Base-by-base conservation (phyloP, 1,140 invertebrate genomes). In the Colletes latitarsis region DNA sequence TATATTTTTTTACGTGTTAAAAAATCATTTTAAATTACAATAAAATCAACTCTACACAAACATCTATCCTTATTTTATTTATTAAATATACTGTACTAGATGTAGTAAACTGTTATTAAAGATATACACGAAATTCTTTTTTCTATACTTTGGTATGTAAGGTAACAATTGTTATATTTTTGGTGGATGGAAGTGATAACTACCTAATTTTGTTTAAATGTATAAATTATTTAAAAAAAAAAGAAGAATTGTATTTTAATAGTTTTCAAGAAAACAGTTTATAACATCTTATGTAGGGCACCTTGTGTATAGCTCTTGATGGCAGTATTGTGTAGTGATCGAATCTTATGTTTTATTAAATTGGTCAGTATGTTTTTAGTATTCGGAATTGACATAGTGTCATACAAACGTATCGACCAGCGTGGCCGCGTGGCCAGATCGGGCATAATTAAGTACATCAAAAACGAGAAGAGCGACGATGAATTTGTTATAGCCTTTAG, bases 1-100 rank as follows among this genome's bases (percentile, higher is more conserved):
- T 6, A 63, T 80, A 81, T 81, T 77, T 76, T 81, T 81, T 66
- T 77, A 81, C 75, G 41, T 79, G 77, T 79, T 79, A 79, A 64
- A 79, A 55, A 73, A 62, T 66, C 19, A 30, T 14, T 79, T 66
- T 73, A 64, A 64, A 66, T 21, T 55, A 39, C 39, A 79, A 79
- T 79, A 79, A 79, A 79, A 73, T 73, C 63, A 21, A 64, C 63
- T 64, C 70, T 49, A 46, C 63, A 79, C 53, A 78, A 55, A 64
- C 6, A 66, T 73, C 0, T 73, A 53, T 46, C 17, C 41, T 19
- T 66, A 55, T 72, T 78, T 72, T 81, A 62, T 53, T 77, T 81
- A 77, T 62, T 43, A 19, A 76, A 49, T 9, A 62, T 39, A 43
- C 52, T 70, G 15, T 9, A 64, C 63, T 49, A 3, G 14, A 4